Base-by-base conservation (phyloP, 2,888 invertebrate species). In the Drepana falcataria region DNA sequence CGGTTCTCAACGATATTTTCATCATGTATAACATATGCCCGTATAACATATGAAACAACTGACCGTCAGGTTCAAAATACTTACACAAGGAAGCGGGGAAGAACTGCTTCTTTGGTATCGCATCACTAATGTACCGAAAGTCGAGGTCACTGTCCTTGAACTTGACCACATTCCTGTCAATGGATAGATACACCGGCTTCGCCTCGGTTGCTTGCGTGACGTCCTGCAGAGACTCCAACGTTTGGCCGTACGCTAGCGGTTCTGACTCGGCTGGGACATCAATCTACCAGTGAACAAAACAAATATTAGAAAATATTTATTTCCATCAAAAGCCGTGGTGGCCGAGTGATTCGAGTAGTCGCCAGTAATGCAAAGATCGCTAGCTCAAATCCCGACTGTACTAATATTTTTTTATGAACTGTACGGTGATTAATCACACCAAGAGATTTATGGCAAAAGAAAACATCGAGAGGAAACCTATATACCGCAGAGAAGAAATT, bases 51-150 rank as follows among this genome's bases (percentile, higher is more conserved):
- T 21, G 21, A 21, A 21, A 21, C 21, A 21, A 21, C 21, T 21
- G 21, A 21, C 21, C 1, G 21, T 21, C 21, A 21, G 21, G 21
- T 1, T 21, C 21, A 21, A 37, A 52, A 51, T 53, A 6, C 85
- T 87, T 74, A 92, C 92, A 81, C 53, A 93, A 66, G 35, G 87
- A 80, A 2, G 92, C 83, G 4, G 93, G 93, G 64, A 84, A 92
- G 60, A 87, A 92, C 2, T 87, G 85, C 54, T 83, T 89, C 63
- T 81, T 86, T 1, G 87, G 83, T 53, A 88, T 75, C 55, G 84
- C 89, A 59, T 92, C 92, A 62, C 92, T 87, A 21, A 87, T 79
- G 59, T 92, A 93, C 61, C 85, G 79, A 55, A 88, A 92, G 58
- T 93, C 92, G 9, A 87, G 81, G 59, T 92, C 90, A 9, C 71